Evolutionary conservation across 2,888 invertebrate genomes (phyloP).

Genomic region (Orthosia incerta): DNA sequence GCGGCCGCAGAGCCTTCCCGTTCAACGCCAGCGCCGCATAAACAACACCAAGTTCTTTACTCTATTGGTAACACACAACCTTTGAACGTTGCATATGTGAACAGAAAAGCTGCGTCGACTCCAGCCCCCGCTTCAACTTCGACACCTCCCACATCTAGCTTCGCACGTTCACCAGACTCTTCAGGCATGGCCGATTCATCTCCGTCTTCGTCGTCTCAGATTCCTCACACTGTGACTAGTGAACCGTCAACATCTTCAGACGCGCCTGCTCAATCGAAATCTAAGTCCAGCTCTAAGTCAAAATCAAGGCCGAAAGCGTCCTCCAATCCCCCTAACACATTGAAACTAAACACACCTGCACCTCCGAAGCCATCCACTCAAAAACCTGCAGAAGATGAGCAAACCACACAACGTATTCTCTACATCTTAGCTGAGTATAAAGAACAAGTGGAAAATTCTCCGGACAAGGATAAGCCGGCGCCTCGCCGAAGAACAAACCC

Average conservation of each 20-base stretch:
- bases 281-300: conserved; percentile 82
- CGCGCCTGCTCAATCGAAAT: conserved; percentile 73
- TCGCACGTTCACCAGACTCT: conserved; percentile 85
- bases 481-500: conserved; percentile 94
- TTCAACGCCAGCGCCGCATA: conserved; percentile 72
- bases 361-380: conserved; percentile 91
- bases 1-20: conserved; percentile 61
- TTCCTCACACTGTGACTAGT: conserved; percentile 80
- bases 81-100: conserved; percentile 85
- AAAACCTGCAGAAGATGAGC: conserved; percentile 95
- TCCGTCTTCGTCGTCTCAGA: conserved; percentile 79
- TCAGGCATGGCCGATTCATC: conserved; percentile 82
- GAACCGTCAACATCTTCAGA: conserved; percentile 75
- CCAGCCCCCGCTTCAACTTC: conserved; percentile 69
- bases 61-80: conserved; percentile 83
- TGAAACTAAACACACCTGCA: conserved; percentile 92
- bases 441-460: conserved; percentile 95
- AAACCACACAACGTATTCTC: conserved; percentile 95
- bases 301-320: conserved; percentile 91
- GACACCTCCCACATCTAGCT: conserved; percentile 80
- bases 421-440: conserved; percentile 95
- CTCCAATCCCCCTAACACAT: conserved; percentile 90
- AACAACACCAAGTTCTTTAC: conserved; percentile 84
- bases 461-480: conserved; percentile 96
- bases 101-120: conserved; percentile 83